Evolutionary conservation across 2,113 vertebrate genomes (phyloP), one percentile per base, ranked within the genome.

Genomic region (Pelusios castaneus): DNA sequence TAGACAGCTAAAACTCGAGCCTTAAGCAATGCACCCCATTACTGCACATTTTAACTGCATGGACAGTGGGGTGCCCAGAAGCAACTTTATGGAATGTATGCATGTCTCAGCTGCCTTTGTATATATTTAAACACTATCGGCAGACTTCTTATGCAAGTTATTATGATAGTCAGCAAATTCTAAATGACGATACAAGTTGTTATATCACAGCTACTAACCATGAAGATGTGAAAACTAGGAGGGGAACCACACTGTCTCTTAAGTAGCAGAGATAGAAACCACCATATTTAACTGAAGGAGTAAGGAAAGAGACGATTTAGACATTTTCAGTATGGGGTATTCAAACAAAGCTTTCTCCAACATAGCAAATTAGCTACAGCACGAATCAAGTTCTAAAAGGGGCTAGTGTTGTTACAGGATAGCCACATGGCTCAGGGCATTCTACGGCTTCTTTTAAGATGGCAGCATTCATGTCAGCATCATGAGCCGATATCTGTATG

Each of bases 131-230:
- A 90, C 56, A 60, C 43, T 70, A 90, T 85, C 19, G 89, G 38
- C 43, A 93, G 67, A 85, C 80, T 91, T 91, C 70, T 94, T 58
- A 82, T 22, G 41, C 54, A 91, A 91, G 81, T 67, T 91, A 60
- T 55, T 82, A 45, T 6, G 31, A 84, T n/a, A 96, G 31, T 78
- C 76, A 82, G 31, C 85, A 96, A 91, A 88, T 89, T 25, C 82
- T 79, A 79, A 78, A 8, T 27, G 56, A 84, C 2, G 27, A 76
- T 89, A 91, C 43, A 82, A 67, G 38, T 83, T 88, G 81, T 79
- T 31, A 77, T 52, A 84, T 43, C 89, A 60, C 51, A 29, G 51
- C 76, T 51, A 84, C 38, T 89, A 43, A 87, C 60, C 80, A 87
- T 17, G 81, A 91, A 93, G 79, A 29, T 43, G 55, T 2, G 2